A percentile compares a stretch with the other conserved stretches of the same genome.
phyloP scores from a whole-genome alignment of 2,888 invertebrate species.

The Cepaea hortensis region DNA sequence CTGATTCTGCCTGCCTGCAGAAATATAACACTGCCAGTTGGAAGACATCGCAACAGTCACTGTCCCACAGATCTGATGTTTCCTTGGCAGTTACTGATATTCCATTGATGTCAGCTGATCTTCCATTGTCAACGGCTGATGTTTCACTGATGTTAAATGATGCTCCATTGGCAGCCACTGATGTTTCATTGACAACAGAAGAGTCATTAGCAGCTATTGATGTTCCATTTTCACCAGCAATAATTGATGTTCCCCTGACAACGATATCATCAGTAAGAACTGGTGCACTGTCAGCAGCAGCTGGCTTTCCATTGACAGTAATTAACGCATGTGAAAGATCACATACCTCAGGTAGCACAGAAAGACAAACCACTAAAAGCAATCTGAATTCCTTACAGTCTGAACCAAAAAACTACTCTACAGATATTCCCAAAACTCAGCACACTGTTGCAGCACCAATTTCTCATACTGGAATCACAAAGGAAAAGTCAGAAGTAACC shows the following conservation, averaged over 20 bases:
- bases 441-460: background rate
- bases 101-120: background rate
- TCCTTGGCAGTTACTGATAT: background rate
- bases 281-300: background rate
- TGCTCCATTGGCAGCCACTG: too few species aligned
- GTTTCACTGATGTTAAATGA: too few species aligned
- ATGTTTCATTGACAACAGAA: too few species aligned
- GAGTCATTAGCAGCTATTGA: too few species aligned
- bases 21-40: too few species aligned
- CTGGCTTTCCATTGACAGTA: background rate
- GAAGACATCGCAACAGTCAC: background rate
- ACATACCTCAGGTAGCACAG: background rate
- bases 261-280: too few species aligned
- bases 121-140: too few species aligned
- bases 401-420: background rate
- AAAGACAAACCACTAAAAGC: too few species aligned
- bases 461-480: background rate
- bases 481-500: too few species aligned
- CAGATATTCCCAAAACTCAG: background rate
- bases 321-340: background rate
- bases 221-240: too few species aligned
- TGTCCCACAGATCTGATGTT: background rate
- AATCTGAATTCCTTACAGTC: background rate
- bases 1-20: too few species aligned
- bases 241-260: too few species aligned